Conservation (phyloP, 2,888 invertebrate genomes). For the Allygus modestus region DNA sequence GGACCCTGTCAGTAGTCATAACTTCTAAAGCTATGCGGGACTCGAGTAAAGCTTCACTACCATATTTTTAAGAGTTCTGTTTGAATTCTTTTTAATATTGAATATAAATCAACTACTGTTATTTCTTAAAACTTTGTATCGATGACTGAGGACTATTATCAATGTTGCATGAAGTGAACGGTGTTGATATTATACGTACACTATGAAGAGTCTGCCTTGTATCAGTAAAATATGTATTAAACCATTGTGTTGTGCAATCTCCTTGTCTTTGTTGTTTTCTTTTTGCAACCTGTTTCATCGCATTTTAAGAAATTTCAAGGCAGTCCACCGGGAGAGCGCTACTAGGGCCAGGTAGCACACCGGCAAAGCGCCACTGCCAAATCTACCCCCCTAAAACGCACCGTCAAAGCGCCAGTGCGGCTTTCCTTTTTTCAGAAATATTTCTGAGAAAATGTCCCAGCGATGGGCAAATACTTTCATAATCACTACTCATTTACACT, state of each 20-base stretch:
- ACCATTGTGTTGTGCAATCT: conserved; percentile 54
- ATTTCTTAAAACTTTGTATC: conserved; percentile 59
- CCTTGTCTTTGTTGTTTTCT: neutral
- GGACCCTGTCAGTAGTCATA: neutral
- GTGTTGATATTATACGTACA: conserved; percentile 56
- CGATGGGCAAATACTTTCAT: too few species aligned
- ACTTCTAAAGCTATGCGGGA: conserved; percentile 9
- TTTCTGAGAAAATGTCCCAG: too few species aligned
- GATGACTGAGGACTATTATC: conserved; percentile 51
- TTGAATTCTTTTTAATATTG: conserved; percentile 44
- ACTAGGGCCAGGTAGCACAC: too few species aligned
- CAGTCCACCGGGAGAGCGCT: too few species aligned
- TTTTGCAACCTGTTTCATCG: neutral
- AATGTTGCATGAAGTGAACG: conserved; percentile 51
- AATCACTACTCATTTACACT: too few species aligned
- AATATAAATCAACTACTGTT: conserved; percentile 48
- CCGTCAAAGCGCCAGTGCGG: too few species aligned
- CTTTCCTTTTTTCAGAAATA: too few species aligned
- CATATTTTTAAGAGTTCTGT: conserved; percentile 39
- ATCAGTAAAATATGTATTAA: conserved; percentile 56
- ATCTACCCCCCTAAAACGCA: too few species aligned
- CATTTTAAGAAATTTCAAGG: too few species aligned
- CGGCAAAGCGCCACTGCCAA: too few species aligned
- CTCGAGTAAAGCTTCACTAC: conserved; percentile 47
- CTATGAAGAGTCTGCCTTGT: conserved; percentile 54